Evolutionary conservation across 2,113 vertebrate genomes (phyloP), one percentile per base, ranked within the genome.

Genomic region (Aphelocoma coerulescens): DNA sequence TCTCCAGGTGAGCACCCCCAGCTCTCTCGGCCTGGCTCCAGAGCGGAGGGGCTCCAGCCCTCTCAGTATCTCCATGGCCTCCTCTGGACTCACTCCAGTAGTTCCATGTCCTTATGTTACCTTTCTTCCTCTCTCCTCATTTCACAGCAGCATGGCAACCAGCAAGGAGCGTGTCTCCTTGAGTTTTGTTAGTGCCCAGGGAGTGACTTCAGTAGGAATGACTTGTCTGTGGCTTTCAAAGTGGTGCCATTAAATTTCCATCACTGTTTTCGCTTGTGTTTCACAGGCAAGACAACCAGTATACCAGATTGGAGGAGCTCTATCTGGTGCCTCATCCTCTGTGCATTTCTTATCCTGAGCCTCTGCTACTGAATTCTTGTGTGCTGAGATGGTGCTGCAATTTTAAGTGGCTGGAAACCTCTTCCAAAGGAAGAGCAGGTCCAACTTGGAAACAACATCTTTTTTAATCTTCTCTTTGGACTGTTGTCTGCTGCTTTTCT

Each of bases 401-500:
- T 41, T 61, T 59, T 16, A 73, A 79, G 63, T 10, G 30, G 27
- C 55, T 55, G 75, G 57, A 44, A 63, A 52, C 65, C 55, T 85
- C 61, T 87, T 89, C 57, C 49, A 51, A 52, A 92, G 76, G 43
- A 73, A 79, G 46, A 43, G 11, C 11, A 27, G 54, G 35, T 83
- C 66, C 13, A 39, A 15, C 49, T 69, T 77, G 67, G 72, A 79
- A 93, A n/a, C 12, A 11, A 2, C 13, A 48, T 58, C 27, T 48
- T 73, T 66, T 89, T n/a, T 9, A 33, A 63, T 88, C 63, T 85
- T 87, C 37, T 75, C 23, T 88, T 93, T 91, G 67, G 57, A 7
- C 30, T 67, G 43, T 74, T 89, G 85, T 93, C 85, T 81, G 61
- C 35, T 54, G 80, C 85, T 87, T 91, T 75, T 76, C 57, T 11